These are phyloP conservation scores for Knipowitschia caucasica DNA, from an alignment of 2,797 vertebrate genomes.

Conservation along the genomic window DNA sequence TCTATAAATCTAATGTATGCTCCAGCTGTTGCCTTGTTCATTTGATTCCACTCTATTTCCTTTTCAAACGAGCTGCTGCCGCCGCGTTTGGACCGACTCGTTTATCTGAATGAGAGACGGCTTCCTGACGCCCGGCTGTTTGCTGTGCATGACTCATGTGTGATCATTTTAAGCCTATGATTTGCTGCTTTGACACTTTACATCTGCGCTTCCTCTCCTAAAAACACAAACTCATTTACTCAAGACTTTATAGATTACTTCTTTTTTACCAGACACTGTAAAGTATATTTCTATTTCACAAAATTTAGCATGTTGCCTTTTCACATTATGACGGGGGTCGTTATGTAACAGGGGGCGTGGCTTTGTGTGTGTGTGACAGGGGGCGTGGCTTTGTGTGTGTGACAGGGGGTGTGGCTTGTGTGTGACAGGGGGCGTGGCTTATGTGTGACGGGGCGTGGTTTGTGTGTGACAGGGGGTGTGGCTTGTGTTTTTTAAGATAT, in stretches of 20 bases:
- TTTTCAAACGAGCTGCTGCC: background rate
- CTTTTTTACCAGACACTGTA: background rate
- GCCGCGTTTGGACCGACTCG: background rate
- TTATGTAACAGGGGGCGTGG: too few relatives aligned
- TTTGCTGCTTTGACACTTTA: slow-evolving; percentile 8
- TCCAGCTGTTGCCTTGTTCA: slow-evolving; percentile 1
- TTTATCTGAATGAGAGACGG: background rate
- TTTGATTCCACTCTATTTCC: slow-evolving; percentile 2
- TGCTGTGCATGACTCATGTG: background rate
- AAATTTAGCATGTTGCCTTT: too few relatives aligned
- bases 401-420: too few relatives aligned
- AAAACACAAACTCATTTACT: slow-evolving; percentile 3
- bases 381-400: too few relatives aligned
- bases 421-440: too few relatives aligned
- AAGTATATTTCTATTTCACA: background rate
- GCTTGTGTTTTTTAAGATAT: too few relatives aligned
- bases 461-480: too few relatives aligned
- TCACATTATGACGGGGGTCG: too few relatives aligned
- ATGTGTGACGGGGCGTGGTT: too few relatives aligned
- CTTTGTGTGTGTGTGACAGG: too few relatives aligned
- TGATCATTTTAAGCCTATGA: slow-evolving; percentile 6
- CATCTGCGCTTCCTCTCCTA: slow-evolving; percentile 7
- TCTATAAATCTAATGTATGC: background rate
- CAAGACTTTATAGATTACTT: background rate
- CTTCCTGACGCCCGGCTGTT: background rate